Conservation (phyloP, 2,888 invertebrate species). For the Elgonia sp. region DNA sequence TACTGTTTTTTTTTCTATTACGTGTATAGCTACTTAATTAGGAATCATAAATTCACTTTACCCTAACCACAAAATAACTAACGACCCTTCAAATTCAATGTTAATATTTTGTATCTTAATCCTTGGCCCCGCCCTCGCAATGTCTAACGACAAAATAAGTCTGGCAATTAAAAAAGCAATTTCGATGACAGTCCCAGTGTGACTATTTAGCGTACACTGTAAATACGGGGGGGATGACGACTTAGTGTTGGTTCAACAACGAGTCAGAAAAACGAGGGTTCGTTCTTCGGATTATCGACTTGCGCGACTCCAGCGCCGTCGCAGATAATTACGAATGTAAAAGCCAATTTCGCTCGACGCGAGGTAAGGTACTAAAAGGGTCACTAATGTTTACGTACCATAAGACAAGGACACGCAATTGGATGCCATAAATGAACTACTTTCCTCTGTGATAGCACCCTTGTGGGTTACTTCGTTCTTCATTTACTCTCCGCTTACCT, state of each 20-base stretch:
- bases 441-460: constrained; percentile 48
- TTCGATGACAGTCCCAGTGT: constrained; percentile 86
- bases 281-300: constrained; percentile 68
- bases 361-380: constrained; percentile 52
- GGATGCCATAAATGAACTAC: constrained; percentile 49
- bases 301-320: constrained; percentile 38
- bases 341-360: constrained; percentile 55
- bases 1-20: constrained; percentile 3
- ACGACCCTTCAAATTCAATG: constrained; percentile 49
- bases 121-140: constrained; percentile 38
- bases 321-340: constrained; percentile 69
- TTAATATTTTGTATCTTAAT: constrained; percentile 44
- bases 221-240: constrained; percentile 79
- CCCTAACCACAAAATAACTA: constrained; percentile 1
- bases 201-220: constrained; percentile 82
- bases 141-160: constrained; percentile 86
- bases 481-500: constrained; percentile 19
- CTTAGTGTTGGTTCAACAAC: constrained; percentile 75
- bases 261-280: constrained; percentile 63
- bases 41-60: constrained; percentile 22
- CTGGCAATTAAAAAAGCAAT: constrained; percentile 86
- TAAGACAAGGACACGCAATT: constrained; percentile 30
- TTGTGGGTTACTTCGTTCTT: constrained; percentile 47
- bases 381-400: constrained; percentile 65
- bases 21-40: neutral